Evolutionary conservation across 2,113 vertebrate species (phyloP).

Genomic region (Cebus imitator): DNA sequence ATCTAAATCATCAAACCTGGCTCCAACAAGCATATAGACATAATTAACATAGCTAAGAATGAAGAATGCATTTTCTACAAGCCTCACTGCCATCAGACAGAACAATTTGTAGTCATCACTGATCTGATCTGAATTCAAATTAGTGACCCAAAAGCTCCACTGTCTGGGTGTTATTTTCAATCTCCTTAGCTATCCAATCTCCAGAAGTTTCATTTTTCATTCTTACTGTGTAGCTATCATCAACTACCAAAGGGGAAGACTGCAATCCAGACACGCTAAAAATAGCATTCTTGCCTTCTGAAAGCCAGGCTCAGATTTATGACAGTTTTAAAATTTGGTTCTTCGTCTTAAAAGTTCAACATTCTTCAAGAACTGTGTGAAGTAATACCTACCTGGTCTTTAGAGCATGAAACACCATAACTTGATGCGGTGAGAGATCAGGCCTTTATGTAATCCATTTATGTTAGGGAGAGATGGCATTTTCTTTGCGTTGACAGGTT

Average conservation of each 20-base stretch:
- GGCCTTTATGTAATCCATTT: slow-evolving; percentile 54
- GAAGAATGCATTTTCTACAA: slow-evolving; percentile 57
- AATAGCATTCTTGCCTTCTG: slow-evolving; percentile 78
- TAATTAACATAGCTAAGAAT: slow-evolving; percentile 69
- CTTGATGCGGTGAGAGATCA: not conserved
- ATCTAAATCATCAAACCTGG: not conserved
- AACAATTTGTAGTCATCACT: slow-evolving; percentile 73
- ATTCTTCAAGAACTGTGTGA: slow-evolving; percentile 59
- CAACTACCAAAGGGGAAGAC: slow-evolving; percentile 76
- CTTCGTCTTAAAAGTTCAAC: slow-evolving; percentile 72
- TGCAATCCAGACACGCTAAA: slow-evolving; percentile 75
- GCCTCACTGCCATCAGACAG: slow-evolving; percentile 63
- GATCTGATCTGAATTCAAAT: slow-evolving; percentile 77
- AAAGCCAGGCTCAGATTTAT: slow-evolving; percentile 79
- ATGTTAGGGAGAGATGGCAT: slow-evolving; percentile 53
- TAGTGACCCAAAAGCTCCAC: slow-evolving; percentile 69
- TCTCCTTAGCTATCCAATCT: slow-evolving; percentile 75
- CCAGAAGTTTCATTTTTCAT: slow-evolving; percentile 80
- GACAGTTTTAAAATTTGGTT: slow-evolving; percentile 77
- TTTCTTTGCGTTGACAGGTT: slow-evolving; percentile 66
- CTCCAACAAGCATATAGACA: not conserved
- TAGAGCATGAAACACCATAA: slow-evolving; percentile 60
- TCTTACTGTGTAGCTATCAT: slow-evolving; percentile 78
- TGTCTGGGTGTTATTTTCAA: slow-evolving; percentile 77
- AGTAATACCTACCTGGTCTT: slow-evolving; percentile 72